Conservation (phyloP, 2,888 invertebrate genomes). For the Drosophila atripex region DNA sequence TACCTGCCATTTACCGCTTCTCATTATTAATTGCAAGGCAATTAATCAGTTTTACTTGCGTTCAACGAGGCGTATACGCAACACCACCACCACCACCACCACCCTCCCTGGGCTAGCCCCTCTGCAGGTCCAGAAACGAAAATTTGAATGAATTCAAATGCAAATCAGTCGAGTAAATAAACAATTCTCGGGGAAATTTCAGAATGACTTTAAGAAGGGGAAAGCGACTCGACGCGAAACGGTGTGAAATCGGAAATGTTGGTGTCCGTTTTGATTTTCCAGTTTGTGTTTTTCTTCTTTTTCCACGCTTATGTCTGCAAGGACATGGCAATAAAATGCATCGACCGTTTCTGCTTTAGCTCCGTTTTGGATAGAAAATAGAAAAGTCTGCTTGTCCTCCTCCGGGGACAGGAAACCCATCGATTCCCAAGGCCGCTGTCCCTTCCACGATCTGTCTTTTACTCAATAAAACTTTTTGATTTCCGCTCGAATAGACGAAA, state of each 20-base stretch:
- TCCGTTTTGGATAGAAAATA: slow-evolving; percentile 43
- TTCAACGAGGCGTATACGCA: slow-evolving; percentile 71
- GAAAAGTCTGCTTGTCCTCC: too few relatives aligned
- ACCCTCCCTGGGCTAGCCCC: neutral
- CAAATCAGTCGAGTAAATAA: slow-evolving; percentile 67
- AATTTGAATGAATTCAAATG: slow-evolving; percentile 73
- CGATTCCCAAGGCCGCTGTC: slow-evolving; percentile 19
- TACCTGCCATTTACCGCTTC: slow-evolving; percentile 76
- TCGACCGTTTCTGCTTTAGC: slow-evolving; percentile 50
- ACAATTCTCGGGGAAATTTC: slow-evolving; percentile 54
- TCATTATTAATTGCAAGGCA: slow-evolving; percentile 75
- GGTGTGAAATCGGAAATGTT: slow-evolving; percentile 75
- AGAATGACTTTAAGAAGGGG: slow-evolving; percentile 36
- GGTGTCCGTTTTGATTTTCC: slow-evolving; percentile 38
- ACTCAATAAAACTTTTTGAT: slow-evolving; percentile 77
- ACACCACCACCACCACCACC: too few relatives aligned
- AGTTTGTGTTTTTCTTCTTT: neutral
- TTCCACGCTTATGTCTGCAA: slow-evolving; percentile 31
- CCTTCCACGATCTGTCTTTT: slow-evolving; percentile 40
- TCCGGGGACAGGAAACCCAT: neutral
- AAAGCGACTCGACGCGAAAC: slow-evolving; percentile 43
- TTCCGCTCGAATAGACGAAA: slow-evolving; percentile 73
- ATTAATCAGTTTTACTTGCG: slow-evolving; percentile 75
- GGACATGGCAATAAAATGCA: slow-evolving; percentile 73
- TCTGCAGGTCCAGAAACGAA: slow-evolving; percentile 1